These are phyloP conservation scores for Brachionus manjavacas DNA, from an alignment of 1,140 invertebrate species.

Conservation along the genomic window DNA sequence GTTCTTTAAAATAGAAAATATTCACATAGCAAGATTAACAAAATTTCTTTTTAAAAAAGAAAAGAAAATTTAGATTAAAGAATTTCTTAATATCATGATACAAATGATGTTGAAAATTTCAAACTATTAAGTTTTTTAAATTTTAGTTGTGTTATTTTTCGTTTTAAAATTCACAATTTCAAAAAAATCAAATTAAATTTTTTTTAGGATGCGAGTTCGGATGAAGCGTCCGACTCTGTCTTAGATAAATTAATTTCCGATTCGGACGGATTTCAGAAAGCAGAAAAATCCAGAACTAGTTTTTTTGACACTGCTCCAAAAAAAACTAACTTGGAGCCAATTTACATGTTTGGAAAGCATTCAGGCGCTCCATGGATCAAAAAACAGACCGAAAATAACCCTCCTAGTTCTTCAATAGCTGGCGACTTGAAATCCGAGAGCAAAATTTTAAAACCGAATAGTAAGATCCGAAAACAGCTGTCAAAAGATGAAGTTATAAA, in stretches of 20 bases:
- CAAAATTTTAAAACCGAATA: background rate
- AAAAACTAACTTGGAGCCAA: background rate
- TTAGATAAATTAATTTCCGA: background rate
- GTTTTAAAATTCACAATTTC: background rate
- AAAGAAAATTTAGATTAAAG: no score
- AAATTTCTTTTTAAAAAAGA: no score
- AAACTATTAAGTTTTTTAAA: no score
- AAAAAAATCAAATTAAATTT: background rate
- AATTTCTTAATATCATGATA: no score
- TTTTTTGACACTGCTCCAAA: background rate
- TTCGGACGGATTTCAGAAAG: background rate
- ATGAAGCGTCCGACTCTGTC: background rate
- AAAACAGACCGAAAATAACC: background rate
- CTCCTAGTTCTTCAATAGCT: background rate
- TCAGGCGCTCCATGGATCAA: background rate
- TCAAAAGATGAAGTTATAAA: background rate
- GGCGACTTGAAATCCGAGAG: background rate
- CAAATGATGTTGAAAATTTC: no score
- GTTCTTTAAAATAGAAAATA: no score
- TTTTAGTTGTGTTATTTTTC: no score
- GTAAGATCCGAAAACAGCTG: background rate
- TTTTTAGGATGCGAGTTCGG: background rate
- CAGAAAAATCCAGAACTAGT: background rate
- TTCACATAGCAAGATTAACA: no score
- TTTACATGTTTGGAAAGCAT: conserved; percentile 23